These are phyloP conservation scores for Ophiodon elongatus DNA, from an alignment of 2,113 vertebrate genomes.

Conservation along the genomic window DNA sequence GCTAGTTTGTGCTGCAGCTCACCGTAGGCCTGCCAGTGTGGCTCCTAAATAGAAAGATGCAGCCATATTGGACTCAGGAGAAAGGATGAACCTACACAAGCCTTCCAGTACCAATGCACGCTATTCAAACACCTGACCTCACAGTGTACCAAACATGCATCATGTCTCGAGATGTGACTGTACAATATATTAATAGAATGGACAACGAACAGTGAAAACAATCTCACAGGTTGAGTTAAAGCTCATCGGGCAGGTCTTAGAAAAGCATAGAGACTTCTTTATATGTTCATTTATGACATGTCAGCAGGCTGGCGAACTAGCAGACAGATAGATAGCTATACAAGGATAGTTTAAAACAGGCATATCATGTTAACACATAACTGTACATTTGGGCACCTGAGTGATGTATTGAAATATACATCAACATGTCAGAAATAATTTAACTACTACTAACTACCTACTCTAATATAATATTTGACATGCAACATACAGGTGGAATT, in stretches of 20 bases:
- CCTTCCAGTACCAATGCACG: slow-evolving; percentile 50
- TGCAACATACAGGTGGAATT: not conserved
- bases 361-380: not conserved
- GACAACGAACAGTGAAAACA: slow-evolving; percentile 37
- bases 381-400: not conserved
- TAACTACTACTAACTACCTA: not conserved
- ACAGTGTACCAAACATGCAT: slow-evolving; percentile 37
- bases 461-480: not conserved
- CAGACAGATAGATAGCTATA: not conserved
- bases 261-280: slow-evolving; percentile 6
- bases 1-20: slow-evolving; percentile 23
- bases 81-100: slow-evolving; percentile 54
- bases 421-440: not conserved
- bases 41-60: slow-evolving; percentile 29
- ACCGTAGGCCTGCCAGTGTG: slow-evolving; percentile 31
- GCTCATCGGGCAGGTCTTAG: slow-evolving; percentile 4
- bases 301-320: slow-evolving; percentile 60
- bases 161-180: slow-evolving; percentile 33
- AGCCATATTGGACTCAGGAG: slow-evolving; percentile 61
- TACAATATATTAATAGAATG: slow-evolving; percentile 34
- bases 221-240: slow-evolving; percentile 65
- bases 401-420: not conserved
- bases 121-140: slow-evolving; percentile 67
- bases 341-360: not conserved
- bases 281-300: slow-evolving; percentile 32